Conservation (phyloP, 1,140 invertebrate genomes). For the Trachymyrmex cornetzi region DNA sequence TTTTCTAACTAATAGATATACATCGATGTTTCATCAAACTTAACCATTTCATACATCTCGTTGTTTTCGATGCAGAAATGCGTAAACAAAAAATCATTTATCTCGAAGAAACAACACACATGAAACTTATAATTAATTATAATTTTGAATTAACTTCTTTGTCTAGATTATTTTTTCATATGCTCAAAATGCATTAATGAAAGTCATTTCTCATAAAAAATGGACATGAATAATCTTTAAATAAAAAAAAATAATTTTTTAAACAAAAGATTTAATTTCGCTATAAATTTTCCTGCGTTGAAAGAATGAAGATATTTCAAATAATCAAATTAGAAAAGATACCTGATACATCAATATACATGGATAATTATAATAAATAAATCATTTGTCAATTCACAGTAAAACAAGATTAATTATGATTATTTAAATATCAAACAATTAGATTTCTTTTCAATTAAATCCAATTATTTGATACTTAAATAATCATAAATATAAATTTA, state of each 20-base stretch:
- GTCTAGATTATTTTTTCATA: too few relatives aligned
- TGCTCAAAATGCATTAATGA: not conserved
- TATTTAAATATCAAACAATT: not conserved
- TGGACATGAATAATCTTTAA: not conserved
- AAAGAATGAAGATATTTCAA: not conserved
- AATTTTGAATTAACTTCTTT: too few relatives aligned
- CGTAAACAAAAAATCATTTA: not conserved
- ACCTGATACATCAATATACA: not conserved
- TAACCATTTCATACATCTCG: not conserved
- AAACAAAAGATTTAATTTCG: not conserved
- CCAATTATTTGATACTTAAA: not conserved
- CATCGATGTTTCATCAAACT: not conserved
- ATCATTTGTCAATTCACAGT: not conserved
- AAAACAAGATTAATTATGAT: not conserved
- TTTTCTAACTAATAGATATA: not conserved
- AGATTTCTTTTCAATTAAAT: not conserved
- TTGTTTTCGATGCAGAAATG: not conserved
- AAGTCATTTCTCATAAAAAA: not conserved
- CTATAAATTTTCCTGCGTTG: not conserved
- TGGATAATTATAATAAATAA: not conserved
- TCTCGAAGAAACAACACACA: not conserved
- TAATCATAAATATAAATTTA: conserved; percentile 3
- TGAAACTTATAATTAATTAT: not conserved
- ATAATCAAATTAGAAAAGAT: not conserved
- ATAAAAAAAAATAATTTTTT: not conserved